Conservation (phyloP, 2,888 invertebrate species). For the Anticlea derivata region DNA sequence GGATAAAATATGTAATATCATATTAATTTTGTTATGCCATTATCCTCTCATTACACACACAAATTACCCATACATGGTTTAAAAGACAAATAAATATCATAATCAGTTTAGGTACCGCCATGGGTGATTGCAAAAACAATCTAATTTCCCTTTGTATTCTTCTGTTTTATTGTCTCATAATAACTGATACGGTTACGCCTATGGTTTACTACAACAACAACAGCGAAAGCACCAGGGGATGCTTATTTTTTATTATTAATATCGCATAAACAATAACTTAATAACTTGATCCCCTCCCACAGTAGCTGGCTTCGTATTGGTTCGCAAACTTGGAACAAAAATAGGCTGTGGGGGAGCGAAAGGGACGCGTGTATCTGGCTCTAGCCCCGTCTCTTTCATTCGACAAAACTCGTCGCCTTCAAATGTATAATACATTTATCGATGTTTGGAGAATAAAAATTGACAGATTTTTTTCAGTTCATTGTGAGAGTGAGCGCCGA, state of each 20-base stretch:
- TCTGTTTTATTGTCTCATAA: slow-evolving; percentile 65
- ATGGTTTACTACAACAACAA: slow-evolving; percentile 66
- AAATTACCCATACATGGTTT: slow-evolving; percentile 37
- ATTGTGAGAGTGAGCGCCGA: slow-evolving; percentile 63
- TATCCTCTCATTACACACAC: slow-evolving; percentile 15
- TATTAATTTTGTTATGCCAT: slow-evolving; percentile 5
- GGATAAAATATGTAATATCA: slow-evolving; percentile 5
- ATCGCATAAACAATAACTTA: slow-evolving; percentile 82
- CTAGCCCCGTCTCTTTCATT: slow-evolving; percentile 50
- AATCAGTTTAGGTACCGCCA: slow-evolving; percentile 61
- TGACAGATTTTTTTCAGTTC: slow-evolving; percentile 84
- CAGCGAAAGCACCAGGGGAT: slow-evolving; percentile 53
- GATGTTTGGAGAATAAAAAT: slow-evolving; percentile 83
- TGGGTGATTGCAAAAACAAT: slow-evolving; percentile 63
- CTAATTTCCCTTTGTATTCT: slow-evolving; percentile 63
- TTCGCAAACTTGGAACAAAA: slow-evolving; percentile 67
- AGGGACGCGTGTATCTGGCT: slow-evolving; percentile 58
- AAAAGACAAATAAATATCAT: slow-evolving; percentile 62
- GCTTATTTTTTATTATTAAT: slow-evolving; percentile 80
- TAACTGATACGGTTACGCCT: slow-evolving; percentile 55
- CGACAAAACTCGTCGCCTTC: slow-evolving; percentile 76
- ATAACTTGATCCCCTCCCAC: slow-evolving; percentile 78
- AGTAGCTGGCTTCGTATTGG: slow-evolving; percentile 74
- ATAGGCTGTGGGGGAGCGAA: slow-evolving; percentile 77
- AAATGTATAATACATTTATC: slow-evolving; percentile 80